These are phyloP conservation scores for Holacanthella duospinosa DNA, from an alignment of 2,888 invertebrate genomes.

Conservation along the genomic window DNA sequence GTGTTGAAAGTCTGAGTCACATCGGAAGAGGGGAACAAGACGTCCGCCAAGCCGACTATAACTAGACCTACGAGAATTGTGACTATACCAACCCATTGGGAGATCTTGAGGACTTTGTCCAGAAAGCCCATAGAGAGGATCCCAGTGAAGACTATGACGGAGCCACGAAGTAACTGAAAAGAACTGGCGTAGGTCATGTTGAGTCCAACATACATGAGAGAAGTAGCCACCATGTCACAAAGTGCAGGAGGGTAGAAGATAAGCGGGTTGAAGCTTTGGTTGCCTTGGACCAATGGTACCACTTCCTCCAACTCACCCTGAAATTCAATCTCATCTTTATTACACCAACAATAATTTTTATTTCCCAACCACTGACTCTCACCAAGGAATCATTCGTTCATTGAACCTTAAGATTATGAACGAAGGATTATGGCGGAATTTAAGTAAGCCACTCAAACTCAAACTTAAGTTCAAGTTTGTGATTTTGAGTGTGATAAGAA, in stretches of 20 bases:
- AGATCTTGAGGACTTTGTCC: constrained; percentile 51
- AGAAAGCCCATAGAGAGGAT: constrained; percentile 74
- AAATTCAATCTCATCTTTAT: no score
- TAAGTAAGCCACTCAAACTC: no score
- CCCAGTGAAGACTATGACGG: constrained; percentile 81
- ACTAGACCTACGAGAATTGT: constrained; percentile 59
- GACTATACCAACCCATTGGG: constrained; percentile 68
- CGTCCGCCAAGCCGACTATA: constrained; percentile 64
- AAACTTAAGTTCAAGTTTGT: no score
- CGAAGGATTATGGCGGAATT: no score
- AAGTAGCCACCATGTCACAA: constrained; percentile 79
- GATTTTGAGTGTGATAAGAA: no score
- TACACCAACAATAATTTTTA: no score
- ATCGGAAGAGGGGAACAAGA: constrained; percentile 42
- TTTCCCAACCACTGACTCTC: no score
- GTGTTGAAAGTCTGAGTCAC: constrained; percentile 18
- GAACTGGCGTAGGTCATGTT: constrained; percentile 85
- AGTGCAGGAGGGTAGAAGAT: constrained; percentile 75
- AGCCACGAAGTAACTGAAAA: constrained; percentile 90
- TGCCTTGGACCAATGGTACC: constrained; percentile 56
- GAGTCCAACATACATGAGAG: constrained; percentile 81
- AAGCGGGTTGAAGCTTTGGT: constrained; percentile 64
- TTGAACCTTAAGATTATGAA: no score
- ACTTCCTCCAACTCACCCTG: constrained; percentile 48
- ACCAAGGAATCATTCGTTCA: no score